Percentiles rank a stretch among this genome's conserved stretches.
Conservation (phyloP, 2,113 vertebrate species). For the Chiloscyllium plagiosum region DNA sequence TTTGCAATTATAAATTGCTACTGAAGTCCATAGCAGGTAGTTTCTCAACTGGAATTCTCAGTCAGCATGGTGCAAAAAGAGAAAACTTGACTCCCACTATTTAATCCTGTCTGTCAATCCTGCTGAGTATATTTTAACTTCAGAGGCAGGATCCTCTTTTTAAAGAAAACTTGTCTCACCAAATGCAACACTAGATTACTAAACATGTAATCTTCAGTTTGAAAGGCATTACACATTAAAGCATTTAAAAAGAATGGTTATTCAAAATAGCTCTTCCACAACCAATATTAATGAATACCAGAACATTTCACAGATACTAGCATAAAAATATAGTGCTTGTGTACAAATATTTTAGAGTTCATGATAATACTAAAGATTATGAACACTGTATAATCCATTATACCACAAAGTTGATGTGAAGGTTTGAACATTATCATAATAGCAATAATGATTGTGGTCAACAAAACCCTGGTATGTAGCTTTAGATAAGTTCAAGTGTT, state of each 20-base stretch:
- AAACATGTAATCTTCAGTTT: neutral
- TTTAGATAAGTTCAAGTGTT: neutral
- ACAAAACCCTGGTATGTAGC: neutral
- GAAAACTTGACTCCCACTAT: neutral
- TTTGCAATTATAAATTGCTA: neutral
- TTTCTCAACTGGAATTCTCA: neutral
- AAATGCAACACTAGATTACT: neutral
- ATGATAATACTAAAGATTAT: slow-evolving; percentile 26
- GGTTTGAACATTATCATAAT: neutral
- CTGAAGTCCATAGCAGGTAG: neutral
- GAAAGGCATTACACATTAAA: slow-evolving; percentile 2
- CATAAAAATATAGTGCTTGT: slow-evolving; percentile 35
- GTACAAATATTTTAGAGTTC: slow-evolving; percentile 22
- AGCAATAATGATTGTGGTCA: neutral
- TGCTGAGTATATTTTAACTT: neutral
- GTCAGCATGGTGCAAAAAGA: neutral
- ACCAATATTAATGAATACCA: slow-evolving; percentile 14
- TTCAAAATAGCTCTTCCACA: slow-evolving; percentile 21
- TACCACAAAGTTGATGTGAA: neutral
- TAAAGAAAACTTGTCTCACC: neutral
- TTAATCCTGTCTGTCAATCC: neutral
- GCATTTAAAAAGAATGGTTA: slow-evolving; percentile 5
- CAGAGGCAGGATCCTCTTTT: neutral
- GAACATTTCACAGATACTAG: slow-evolving; percentile 11
- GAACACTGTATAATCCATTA: slow-evolving; percentile 1